phyloP scores from a whole-genome alignment of 2,113 vertebrate species.

The Saiga tatarica region DNA sequence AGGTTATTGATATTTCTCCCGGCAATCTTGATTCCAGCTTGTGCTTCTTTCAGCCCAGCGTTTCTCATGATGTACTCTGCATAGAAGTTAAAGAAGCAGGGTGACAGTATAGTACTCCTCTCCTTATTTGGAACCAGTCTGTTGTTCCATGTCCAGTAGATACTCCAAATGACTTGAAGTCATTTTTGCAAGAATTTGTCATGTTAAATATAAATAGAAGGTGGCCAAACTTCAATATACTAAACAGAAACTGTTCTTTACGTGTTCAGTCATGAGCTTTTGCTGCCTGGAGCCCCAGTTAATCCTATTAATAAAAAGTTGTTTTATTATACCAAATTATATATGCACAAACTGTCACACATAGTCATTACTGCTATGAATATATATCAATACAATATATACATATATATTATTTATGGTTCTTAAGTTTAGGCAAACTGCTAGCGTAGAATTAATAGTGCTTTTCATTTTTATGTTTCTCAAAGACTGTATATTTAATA shows the following conservation, averaged over 20 bases:
- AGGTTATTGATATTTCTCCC: too few relatives aligned
- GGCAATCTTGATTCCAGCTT: too few relatives aligned
- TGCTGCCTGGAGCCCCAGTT: background rate
- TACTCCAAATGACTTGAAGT: background rate
- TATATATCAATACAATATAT: background rate
- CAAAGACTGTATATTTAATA: slow-evolving; percentile 5
- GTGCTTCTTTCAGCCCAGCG: too few relatives aligned
- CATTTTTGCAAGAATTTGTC: slow-evolving; percentile 35
- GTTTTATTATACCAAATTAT: slow-evolving; percentile 11
- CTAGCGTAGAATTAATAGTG: slow-evolving; percentile 36
- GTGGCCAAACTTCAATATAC: background rate
- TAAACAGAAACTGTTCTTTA: background rate
- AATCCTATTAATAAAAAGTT: slow-evolving; percentile 28
- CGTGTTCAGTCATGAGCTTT: background rate
- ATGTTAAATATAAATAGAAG: background rate
- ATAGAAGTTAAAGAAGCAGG: too few relatives aligned
- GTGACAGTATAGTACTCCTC: too few relatives aligned
- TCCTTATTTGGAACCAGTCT: too few relatives aligned
- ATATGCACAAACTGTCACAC: background rate
- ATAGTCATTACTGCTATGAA: background rate
- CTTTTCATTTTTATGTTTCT: slow-evolving; percentile 22
- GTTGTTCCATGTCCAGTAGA: background rate
- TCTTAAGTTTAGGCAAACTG: slow-evolving; percentile 21
- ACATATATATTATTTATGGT: background rate
- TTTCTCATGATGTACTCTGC: too few relatives aligned